These are phyloP conservation scores for Geodia barretti DNA, from an alignment of 37 sponge, comb jelly and placozoan genomes.

Conservation along the genomic window DNA sequence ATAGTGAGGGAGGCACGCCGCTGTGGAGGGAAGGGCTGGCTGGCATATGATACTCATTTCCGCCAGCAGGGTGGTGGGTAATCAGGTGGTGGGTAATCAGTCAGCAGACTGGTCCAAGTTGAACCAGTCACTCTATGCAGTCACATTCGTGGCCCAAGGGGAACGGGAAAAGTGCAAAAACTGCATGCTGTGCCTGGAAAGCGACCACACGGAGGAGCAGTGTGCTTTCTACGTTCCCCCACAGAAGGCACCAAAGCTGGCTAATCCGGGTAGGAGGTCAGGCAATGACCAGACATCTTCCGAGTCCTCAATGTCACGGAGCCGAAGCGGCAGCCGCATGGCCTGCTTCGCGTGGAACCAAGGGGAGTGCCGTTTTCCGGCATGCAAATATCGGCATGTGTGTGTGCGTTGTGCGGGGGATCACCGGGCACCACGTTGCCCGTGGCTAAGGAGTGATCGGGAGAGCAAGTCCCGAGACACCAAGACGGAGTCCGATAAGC, in stretches of 20 bases:
- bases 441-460: no score
- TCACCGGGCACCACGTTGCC: background rate
- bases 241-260: background rate
- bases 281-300: background rate
- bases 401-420: slow-evolving; percentile 2
- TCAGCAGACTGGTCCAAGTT: background rate
- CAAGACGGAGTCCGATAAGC: no score
- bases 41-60: background rate
- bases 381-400: slow-evolving; percentile 5
- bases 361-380: background rate
- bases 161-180: background rate
- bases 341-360: background rate
- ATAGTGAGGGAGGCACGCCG: background rate
- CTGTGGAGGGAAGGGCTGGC: slow-evolving; percentile 9
- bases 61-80: no score
- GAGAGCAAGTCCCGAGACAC: no score
- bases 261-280: no score
- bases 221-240: no score
- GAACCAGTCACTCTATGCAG: slow-evolving; percentile 2
- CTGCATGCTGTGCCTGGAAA: background rate
- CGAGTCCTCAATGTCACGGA: background rate
- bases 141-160: background rate
- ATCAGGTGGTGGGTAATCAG: background rate
- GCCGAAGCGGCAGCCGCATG: background rate
- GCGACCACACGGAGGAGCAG: background rate